Percentiles rank a stretch among this genome's conserved stretches.
phyloP scores from a whole-genome alignment of 2,888 invertebrate species.

The Melinaea menophilus region DNA sequence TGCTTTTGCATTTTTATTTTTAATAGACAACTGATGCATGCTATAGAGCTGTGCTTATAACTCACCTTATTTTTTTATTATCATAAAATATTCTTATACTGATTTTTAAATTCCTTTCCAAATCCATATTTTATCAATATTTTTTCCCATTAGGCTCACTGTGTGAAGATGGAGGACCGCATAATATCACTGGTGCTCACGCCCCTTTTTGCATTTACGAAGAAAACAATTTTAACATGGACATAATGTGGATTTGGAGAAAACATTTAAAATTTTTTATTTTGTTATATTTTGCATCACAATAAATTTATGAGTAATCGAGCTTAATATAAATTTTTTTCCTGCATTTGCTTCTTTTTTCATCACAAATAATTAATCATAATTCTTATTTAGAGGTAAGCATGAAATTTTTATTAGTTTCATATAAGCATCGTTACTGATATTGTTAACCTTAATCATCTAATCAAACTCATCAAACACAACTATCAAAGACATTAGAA shows the following conservation, averaged over 20 bases:
- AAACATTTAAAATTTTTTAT: slow-evolving; percentile 41
- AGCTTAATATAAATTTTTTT: slow-evolving; percentile 49
- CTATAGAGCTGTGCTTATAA: not conserved
- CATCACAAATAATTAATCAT: slow-evolving; percentile 29
- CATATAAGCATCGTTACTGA: too few species aligned
- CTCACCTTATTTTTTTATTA: too few species aligned
- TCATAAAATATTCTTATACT: too few species aligned
- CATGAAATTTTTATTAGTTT: slow-evolving; percentile 23
- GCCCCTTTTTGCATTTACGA: slow-evolving; percentile 63
- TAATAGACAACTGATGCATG: slow-evolving; percentile 6
- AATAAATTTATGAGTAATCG: slow-evolving; percentile 61
- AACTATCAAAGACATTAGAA: not conserved
- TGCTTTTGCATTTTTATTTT: slow-evolving; percentile 4
- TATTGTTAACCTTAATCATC: too few species aligned
- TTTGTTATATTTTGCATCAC: slow-evolving; percentile 48
- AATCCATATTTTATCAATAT: slow-evolving; percentile 67
- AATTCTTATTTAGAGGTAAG: slow-evolving; percentile 33
- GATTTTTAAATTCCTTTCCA: slow-evolving; percentile 43
- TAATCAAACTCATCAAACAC: too few species aligned
- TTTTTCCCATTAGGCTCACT: slow-evolving; percentile 73
- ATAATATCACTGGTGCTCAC: slow-evolving; percentile 45
- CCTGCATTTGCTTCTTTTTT: slow-evolving; percentile 33
- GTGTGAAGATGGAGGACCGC: slow-evolving; percentile 64
- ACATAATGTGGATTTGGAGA: slow-evolving; percentile 65
- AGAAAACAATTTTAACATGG: slow-evolving; percentile 44